A percentile compares a stretch with the other conserved stretches of the same genome.
These are phyloP conservation scores for Drosophila auraria DNA, from an alignment of 1,140 invertebrate species.

Conservation along the genomic window DNA sequence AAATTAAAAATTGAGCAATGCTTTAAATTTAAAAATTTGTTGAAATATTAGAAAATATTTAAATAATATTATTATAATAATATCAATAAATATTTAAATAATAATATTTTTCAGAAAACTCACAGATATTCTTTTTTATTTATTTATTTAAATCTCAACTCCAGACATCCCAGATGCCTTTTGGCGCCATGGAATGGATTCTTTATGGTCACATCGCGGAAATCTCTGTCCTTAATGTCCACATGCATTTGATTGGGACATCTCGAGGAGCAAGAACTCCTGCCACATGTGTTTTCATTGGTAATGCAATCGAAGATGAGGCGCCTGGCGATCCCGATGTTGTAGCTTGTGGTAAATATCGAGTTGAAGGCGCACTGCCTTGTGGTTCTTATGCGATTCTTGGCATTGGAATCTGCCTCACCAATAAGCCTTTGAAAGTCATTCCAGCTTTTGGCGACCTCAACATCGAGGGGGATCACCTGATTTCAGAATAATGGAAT, in stretches of 20 bases:
- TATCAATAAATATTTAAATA: too few species aligned
- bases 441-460: slow-evolving; percentile 6
- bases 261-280: slow-evolving; percentile 3
- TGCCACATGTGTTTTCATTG: neutral
- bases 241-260: slow-evolving; percentile 43
- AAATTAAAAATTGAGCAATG: neutral
- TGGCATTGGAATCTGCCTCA: slow-evolving; percentile 9
- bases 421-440: slow-evolving; percentile 6
- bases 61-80: too few species aligned
- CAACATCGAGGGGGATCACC: neutral
- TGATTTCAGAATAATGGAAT: neutral
- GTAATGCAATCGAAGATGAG: slow-evolving; percentile 12
- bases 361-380: slow-evolving; percentile 8
- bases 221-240: neutral
- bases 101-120: too few species aligned
- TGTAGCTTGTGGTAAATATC: slow-evolving; percentile 4
- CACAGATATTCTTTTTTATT: neutral
- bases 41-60: too few species aligned
- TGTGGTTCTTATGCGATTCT: slow-evolving; percentile 9
- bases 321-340: slow-evolving; percentile 2
- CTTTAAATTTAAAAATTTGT: too few species aligned
- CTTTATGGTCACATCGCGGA: slow-evolving; percentile 1
- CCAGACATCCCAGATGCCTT: slow-evolving; percentile 29
- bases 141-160: slow-evolving; percentile 21
- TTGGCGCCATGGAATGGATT: slow-evolving; percentile 27